phyloP scores from a whole-genome alignment of 2,797 vertebrate species.

The Potorous gilbertii region DNA sequence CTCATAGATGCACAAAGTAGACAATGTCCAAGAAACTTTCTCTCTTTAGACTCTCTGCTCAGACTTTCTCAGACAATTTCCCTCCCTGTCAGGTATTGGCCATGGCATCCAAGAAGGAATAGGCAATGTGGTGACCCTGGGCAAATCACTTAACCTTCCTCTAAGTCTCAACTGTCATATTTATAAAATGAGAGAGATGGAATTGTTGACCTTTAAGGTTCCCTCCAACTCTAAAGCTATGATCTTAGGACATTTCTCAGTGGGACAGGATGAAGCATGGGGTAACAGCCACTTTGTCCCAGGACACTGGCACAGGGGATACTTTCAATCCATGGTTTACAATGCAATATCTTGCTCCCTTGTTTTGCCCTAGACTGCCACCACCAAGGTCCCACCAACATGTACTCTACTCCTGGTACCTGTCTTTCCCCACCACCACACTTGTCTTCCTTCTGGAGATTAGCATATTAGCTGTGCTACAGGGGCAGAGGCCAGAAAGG shows the following conservation, averaged over 20 bases:
- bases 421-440: background rate
- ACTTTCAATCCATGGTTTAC: background rate
- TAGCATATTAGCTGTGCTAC: background rate
- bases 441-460: background rate
- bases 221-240: background rate
- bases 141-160: background rate
- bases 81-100: rapidly evolving
- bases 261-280: background rate
- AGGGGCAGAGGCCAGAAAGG: background rate
- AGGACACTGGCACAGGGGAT: background rate
- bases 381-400: background rate
- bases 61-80: background rate
- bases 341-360: background rate
- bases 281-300: background rate
- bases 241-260: background rate
- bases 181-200: background rate
- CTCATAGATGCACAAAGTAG: background rate
- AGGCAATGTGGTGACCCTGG: background rate
- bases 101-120: background rate
- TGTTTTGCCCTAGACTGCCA: background rate
- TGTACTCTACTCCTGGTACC: background rate
- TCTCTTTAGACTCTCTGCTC: background rate
- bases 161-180: background rate
- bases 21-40: background rate
- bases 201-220: background rate